A percentile compares a stretch with the other conserved stretches of the same genome.
phyloP scores from a whole-genome alignment of 2,113 vertebrate genomes.

The Coreoperca whiteheadi region DNA sequence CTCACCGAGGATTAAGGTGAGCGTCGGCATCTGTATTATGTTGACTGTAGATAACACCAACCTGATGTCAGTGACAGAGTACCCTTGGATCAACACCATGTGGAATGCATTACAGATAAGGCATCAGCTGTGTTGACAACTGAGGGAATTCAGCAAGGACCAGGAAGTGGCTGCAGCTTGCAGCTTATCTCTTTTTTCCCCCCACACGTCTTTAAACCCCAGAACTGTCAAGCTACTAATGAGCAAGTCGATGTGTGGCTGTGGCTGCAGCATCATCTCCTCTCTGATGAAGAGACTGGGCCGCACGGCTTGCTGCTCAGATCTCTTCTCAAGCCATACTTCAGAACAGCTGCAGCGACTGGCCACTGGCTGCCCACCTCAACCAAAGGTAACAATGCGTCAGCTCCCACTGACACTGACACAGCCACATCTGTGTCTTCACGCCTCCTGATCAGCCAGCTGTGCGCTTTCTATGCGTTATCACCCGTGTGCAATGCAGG shows the following conservation, averaged over 20 bases:
- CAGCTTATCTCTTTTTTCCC: constrained; percentile 16
- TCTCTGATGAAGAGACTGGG: constrained; percentile 99
- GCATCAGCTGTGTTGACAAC: constrained; percentile 42
- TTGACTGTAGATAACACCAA: constrained; percentile 5
- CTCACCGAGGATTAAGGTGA: constrained; percentile 62
- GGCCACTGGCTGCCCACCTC: constrained; percentile 90
- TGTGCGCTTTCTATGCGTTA: neutral
- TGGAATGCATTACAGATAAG: constrained; percentile 50
- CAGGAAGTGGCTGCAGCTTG: constrained; percentile 52
- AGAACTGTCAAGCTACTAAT: constrained; percentile 80
- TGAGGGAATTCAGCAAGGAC: constrained; percentile 37
- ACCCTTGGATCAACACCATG: constrained; percentile 71
- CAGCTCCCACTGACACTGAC: constrained; percentile 12
- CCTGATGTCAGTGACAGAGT: constrained; percentile 34
- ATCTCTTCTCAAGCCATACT: constrained; percentile 93
- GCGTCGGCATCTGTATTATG: constrained; percentile 15
- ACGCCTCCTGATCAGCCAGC: neutral
- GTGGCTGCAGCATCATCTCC: constrained; percentile 97
- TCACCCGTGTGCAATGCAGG: constrained; percentile 17
- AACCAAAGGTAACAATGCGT: constrained; percentile 90
- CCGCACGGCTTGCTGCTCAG: constrained; percentile 95
- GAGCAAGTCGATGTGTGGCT: constrained; percentile 98
- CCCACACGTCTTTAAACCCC: constrained; percentile 22
- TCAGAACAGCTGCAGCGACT: constrained; percentile 96
- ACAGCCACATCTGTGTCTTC: neutral